These are phyloP conservation scores for Urechis unicinctus DNA, from an alignment of 2,888 invertebrate species.

Conservation along the genomic window DNA sequence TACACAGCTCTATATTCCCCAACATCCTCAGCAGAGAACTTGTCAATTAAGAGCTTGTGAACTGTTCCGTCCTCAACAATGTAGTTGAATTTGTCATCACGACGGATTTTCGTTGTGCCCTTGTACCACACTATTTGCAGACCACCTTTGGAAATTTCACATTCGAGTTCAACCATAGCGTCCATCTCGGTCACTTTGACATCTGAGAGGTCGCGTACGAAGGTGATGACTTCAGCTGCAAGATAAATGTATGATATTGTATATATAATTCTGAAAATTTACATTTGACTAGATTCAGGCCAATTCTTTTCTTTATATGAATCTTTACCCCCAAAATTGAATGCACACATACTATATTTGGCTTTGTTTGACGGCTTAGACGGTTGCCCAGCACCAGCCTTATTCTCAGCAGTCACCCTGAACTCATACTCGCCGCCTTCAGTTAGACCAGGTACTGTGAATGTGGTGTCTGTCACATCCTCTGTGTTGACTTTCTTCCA, in stretches of 20 bases:
- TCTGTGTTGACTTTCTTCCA: conserved; percentile 34
- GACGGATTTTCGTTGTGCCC: background rate
- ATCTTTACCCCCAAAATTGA: background rate
- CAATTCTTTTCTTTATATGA: no score
- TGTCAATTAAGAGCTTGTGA: conserved; percentile 79
- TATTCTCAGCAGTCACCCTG: conserved; percentile 81
- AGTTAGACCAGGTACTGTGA: conserved; percentile 22
- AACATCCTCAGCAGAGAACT: conserved; percentile 61
- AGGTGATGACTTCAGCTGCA: conserved; percentile 41
- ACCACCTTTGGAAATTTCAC: conserved; percentile 73
- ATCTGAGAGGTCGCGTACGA: conserved; percentile 38
- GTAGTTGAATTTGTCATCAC: conserved; percentile 10
- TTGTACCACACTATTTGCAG: conserved; percentile 68
- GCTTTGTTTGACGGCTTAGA: conserved; percentile 14
- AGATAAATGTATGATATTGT: conserved; percentile 1
- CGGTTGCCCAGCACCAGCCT: conserved; percentile 73
- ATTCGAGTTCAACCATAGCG: conserved; percentile 56
- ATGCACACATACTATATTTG: conserved; percentile 22
- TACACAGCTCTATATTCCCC: conserved; percentile 28
- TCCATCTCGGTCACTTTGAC: conserved; percentile 34
- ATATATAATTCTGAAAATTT: background rate
- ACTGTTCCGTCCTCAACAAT: conserved; percentile 3
- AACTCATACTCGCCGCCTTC: conserved; percentile 81
- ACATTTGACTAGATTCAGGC: no score
- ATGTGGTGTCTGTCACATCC: conserved; percentile 19